Percentiles rank a stretch among this genome's conserved stretches.
These are phyloP conservation scores for Antheraea assamensis DNA, from an alignment of 2,888 invertebrate genomes.

Conservation along the genomic window DNA sequence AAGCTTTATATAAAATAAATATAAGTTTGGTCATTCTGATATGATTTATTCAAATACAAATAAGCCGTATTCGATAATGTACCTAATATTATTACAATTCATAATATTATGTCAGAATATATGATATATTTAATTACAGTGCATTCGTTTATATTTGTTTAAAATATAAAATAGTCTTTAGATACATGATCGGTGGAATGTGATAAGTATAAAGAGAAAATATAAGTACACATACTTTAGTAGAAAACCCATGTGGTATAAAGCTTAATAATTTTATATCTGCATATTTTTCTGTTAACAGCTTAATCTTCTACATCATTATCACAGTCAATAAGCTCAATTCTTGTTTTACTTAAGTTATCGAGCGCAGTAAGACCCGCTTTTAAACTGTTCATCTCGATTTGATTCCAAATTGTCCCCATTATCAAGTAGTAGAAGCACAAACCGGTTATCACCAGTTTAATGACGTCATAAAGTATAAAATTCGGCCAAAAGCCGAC, in stretches of 20 bases:
- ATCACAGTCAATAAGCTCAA: constrained; percentile 33
- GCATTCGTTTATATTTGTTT: not conserved
- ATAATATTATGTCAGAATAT: not conserved
- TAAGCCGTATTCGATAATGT: not conserved
- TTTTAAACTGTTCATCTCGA: constrained; percentile 89
- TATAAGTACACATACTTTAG: not conserved
- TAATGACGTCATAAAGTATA: constrained; percentile 79
- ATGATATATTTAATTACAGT: not conserved
- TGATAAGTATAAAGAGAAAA: constrained; percentile 1
- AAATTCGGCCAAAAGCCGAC: constrained; percentile 75
- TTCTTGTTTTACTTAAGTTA: constrained; percentile 65
- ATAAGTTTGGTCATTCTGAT: not conserved
- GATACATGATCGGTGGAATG: not conserved
- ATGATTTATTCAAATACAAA: not conserved
- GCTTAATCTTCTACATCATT: constrained; percentile 17
- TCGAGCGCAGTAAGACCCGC: constrained; percentile 89
- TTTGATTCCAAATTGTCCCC: constrained; percentile 91
- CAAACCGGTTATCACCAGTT: constrained; percentile 84
- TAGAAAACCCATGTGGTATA: constrained; percentile 5
- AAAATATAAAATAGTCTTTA: not conserved
- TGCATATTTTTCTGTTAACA: not conserved
- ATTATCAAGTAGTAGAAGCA: constrained; percentile 88
- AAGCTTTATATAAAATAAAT: not conserved
- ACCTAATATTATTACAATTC: not conserved
- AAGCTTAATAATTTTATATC: constrained; percentile 15